Base-by-base conservation (phyloP, 2,113 vertebrate species). In the Formicarius rufipectus region DNA sequence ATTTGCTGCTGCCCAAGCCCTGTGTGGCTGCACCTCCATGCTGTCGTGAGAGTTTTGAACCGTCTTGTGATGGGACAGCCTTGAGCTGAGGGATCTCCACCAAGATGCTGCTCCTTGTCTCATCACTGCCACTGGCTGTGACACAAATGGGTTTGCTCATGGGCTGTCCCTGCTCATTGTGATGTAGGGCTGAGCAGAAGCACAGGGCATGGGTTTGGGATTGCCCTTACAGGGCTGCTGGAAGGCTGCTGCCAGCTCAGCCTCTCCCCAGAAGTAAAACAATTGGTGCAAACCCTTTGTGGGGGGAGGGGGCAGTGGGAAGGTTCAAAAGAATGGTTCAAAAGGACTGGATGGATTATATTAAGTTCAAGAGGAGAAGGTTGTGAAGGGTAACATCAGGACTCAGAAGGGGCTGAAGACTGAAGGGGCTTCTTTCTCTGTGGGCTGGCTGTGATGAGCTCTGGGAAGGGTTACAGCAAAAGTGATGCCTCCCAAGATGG, bases 21-120 rank as follows among this genome's bases (percentile, higher is more conserved):
- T 2, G 1, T 6, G 1, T 24, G 28, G 37, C 59, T 80, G 28
- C 37, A 45, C 14, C 14, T 50, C 39, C 0, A 3, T 63, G 49
- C 23, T 45, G 50, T 28, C 52, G 39, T 8, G 37, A 53, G 53
- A 19, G 40, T 73, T 60, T 37, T 2, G 1, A 20, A 18, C 19
- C 31, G 20, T 35, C 30, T 28, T 21, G 4, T n/a, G 45, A 0
- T 1, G 3, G 22, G 7, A 33, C 33, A 81, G n/a, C 44, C 30
- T 62, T 35, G 74, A 27, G 40, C 33, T 50, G 21, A 21, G 12
- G 53, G 18, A 14, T 49, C 66, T 52, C 59, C 1, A 1, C 23
- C 3, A 5, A 71, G 50, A 35, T 20, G 44, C 58, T 68, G 20
- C 37, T 85, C 28, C 23, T 79, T 68, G 42, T 68, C 28, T 50